Evolutionary conservation across 2,797 vertebrate genomes (phyloP), one percentile per base, ranked within the genome.

Genomic region (Chanos chanos): DNA sequence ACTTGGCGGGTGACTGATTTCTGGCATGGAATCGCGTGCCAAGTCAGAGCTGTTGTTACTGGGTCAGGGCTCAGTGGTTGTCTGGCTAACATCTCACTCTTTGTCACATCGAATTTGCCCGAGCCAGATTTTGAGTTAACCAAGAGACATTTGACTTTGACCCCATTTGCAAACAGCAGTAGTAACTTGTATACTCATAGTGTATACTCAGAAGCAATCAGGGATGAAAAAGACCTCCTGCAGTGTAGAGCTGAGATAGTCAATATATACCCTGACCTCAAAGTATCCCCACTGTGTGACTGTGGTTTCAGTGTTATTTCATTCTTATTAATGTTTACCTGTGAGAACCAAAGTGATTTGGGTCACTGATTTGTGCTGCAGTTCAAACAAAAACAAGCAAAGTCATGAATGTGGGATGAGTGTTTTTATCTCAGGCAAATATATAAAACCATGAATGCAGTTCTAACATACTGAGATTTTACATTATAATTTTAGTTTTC

Each of bases 41-140:
- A 78, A 73, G 72, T 81, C 81, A 74, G 78, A 81, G 48, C 63
- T 70, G 61, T 48, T 71, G 39, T 63, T 74, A 68, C 53, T 73
- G 54, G 63, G 68, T 74, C 63, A 72, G 44, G 34, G 51, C 49
- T 52, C 24, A 9, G 37, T n/a, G 65, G 51, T 34, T 34, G 59
- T 71, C 70, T 75, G 68, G 64, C 27, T 63, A 70, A 59, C 22
- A 7, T 72, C 58, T 75, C 37, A 40, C n/a, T 62, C 49, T 55
- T 59, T 59, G 68, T 56, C 65, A 70, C 52, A 18, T 16, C 4
- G 10, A 18, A 40, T 45, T 30, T 30, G 18, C n/a, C 39, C 21
- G 33, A 22, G 22, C 8, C 41, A 16, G 31, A 37, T 44, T 31
- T 33, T 34, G 43, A 68, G 49, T 43, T 49, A 39, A 56, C 52